Evolutionary conservation across 2,113 vertebrate species (phyloP).

Genomic region (Plecotus auritus): DNA sequence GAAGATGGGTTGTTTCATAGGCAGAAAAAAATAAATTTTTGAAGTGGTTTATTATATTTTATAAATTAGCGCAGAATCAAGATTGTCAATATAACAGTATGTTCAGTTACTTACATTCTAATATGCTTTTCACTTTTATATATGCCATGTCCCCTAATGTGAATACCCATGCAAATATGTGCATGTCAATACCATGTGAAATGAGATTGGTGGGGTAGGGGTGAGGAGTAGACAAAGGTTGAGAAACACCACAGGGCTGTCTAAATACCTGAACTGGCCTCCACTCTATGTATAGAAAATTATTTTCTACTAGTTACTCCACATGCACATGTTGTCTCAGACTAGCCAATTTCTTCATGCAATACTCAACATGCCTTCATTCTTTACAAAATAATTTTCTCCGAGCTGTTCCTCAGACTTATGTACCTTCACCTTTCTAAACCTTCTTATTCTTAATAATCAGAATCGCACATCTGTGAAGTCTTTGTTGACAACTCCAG

Average conservation of each 20-base stretch:
- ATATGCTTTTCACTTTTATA: neutral
- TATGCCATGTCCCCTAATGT: neutral
- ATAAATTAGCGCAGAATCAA: constrained; percentile 21
- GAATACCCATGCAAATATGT: neutral
- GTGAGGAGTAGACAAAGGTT: neutral
- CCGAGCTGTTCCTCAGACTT: neutral
- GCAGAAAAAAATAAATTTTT: neutral
- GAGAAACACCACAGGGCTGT: neutral
- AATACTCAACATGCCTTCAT: neutral
- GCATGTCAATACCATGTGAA: neutral
- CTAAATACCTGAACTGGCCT: neutral
- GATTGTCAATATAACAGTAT: neutral
- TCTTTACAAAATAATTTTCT: neutral
- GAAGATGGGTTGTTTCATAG: neutral
- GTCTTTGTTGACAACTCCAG: neutral
- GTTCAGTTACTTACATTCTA: neutral
- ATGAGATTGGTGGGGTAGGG: neutral
- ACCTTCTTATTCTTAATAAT: neutral
- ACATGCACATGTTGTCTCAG: neutral
- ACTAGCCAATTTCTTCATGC: neutral
- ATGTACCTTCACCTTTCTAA: neutral
- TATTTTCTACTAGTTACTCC: neutral
- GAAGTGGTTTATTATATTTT: neutral
- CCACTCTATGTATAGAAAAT: neutral
- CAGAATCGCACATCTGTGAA: neutral